Percentiles rank a stretch among this genome's conserved stretches.
Evolutionary conservation across 2,113 vertebrate genomes (phyloP).

Genomic region (Esox niger): DNA sequence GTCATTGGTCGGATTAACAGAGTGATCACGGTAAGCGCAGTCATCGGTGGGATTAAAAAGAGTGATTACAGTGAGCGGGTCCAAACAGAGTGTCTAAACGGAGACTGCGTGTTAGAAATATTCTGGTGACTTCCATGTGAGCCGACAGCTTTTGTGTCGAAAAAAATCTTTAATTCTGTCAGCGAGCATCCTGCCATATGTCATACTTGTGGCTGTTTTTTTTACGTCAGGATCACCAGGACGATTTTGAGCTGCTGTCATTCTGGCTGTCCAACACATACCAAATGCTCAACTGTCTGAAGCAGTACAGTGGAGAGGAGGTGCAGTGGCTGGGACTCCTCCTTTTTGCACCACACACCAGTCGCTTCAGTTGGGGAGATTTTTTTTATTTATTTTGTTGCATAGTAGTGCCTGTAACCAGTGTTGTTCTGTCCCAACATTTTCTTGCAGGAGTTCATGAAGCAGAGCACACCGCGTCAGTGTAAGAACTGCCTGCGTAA

Average conservation of each 20-base stretch:
- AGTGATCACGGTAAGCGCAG: too few relatives aligned
- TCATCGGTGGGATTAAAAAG: too few relatives aligned
- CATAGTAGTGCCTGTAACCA: background rate
- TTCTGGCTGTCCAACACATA: conserved; percentile 95
- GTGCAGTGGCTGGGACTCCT: conserved; percentile 66
- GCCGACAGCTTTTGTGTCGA: too few relatives aligned
- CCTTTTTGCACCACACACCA: background rate
- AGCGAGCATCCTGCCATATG: too few relatives aligned
- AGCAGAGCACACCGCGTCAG: conserved; percentile 82
- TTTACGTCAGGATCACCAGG: conserved; percentile 73
- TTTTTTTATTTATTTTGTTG: conserved; percentile 2
- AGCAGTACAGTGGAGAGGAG: conserved; percentile 98
- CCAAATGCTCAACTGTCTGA: conserved; percentile 92
- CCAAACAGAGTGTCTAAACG: too few relatives aligned
- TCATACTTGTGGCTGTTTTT: background rate
- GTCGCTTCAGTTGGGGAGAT: background rate
- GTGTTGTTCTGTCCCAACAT: conserved; percentile 3
- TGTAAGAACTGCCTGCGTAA: conserved; percentile 91
- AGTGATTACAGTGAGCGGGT: too few relatives aligned
- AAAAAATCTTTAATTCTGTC: too few relatives aligned
- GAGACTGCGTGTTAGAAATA: too few relatives aligned
- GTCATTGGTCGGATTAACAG: too few relatives aligned
- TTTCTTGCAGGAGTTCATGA: conserved; percentile 83
- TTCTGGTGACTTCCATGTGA: too few relatives aligned
- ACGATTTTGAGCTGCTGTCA: conserved; percentile 88